Conservation (phyloP, 2,797 vertebrate species). For the Eulemur albifrons region DNA sequence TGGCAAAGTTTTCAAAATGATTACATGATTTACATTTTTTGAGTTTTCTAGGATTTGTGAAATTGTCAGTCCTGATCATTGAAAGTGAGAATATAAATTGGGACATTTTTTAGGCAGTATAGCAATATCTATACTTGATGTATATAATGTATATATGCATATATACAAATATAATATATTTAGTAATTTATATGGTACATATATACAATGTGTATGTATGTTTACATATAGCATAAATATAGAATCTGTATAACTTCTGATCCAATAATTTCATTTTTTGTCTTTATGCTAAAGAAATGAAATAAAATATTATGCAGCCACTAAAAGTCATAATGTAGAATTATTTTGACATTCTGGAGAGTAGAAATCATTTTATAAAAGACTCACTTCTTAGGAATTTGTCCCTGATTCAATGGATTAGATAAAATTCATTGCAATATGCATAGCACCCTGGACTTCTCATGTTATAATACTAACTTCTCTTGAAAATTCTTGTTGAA, state of each 20-base stretch:
- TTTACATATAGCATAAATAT: neutral
- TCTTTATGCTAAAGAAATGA: neutral
- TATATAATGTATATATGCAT: neutral
- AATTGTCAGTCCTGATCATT: neutral
- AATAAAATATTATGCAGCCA: neutral
- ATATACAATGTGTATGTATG: neutral
- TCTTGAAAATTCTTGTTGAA: neutral
- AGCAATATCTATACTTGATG: neutral
- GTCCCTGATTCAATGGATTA: neutral
- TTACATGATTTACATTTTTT: neutral
- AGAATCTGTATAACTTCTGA: neutral
- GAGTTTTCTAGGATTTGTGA: neutral
- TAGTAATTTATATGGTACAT: neutral
- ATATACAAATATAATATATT: neutral
- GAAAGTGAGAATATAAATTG: neutral
- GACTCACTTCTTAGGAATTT: neutral
- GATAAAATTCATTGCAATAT: neutral
- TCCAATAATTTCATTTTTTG: neutral
- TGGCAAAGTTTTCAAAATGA: neutral
- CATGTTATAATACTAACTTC: neutral
- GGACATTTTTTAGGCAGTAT: neutral
- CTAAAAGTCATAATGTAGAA: neutral
- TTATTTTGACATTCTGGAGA: neutral
- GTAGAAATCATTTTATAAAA: neutral
- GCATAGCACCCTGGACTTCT: neutral